Conservation (phyloP, 2,113 vertebrate genomes). For the Coptodon bakossiorum region DNA sequence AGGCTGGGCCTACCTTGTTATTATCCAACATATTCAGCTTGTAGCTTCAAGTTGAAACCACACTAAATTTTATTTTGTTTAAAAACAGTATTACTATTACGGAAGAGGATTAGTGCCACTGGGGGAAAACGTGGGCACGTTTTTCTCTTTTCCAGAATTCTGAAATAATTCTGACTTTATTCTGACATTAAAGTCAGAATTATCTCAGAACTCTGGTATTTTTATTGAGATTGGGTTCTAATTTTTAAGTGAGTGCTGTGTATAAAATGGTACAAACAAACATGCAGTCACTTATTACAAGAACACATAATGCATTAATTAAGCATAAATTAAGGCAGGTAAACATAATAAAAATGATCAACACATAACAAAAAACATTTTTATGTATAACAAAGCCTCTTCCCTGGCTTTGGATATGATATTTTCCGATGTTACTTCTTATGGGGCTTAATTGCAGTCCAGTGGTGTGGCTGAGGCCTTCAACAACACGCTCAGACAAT, state of each 20-base stretch:
- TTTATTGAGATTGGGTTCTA: neutral
- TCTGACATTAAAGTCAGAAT: neutral
- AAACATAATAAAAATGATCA: neutral
- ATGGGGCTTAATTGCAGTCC: neutral
- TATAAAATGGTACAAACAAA: neutral
- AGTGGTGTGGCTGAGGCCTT: neutral
- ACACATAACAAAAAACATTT: neutral
- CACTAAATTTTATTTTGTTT: neutral
- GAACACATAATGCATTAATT: neutral
- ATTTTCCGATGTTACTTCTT: neutral
- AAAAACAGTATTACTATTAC: neutral
- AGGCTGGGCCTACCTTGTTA: neutral
- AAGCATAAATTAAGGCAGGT: neutral
- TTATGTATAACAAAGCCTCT: neutral
- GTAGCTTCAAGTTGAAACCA: neutral
- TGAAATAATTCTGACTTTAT: neutral
- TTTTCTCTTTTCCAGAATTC: neutral
- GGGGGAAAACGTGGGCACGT: neutral
- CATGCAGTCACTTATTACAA: neutral
- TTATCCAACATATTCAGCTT: neutral
- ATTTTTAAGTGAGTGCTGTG: neutral
- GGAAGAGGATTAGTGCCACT: neutral
- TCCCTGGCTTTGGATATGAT: neutral
- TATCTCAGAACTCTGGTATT: neutral
- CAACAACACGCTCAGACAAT: neutral